Conservation (phyloP, 2,113 vertebrate genomes). For the Emydocephalus ijimae region DNA sequence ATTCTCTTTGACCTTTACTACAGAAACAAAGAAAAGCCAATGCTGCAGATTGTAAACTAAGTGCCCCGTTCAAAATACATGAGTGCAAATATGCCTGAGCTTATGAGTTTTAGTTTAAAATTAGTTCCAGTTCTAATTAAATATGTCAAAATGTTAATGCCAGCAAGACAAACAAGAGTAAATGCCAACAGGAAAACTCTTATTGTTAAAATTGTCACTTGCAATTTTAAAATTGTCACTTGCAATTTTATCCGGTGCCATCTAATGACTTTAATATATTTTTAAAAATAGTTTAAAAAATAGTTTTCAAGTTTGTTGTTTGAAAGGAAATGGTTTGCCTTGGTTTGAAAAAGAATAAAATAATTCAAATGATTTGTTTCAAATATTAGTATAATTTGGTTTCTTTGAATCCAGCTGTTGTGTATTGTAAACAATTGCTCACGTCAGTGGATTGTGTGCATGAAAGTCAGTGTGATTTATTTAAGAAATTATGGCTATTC, state of each 20-base stretch:
- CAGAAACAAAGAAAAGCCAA: conserved; percentile 36
- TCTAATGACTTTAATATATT: neutral
- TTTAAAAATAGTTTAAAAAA: neutral
- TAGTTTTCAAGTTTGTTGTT: too few species aligned
- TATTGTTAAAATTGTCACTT: neutral
- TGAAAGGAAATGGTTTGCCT: neutral
- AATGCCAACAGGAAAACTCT: neutral
- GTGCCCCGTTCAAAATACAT: conserved; percentile 21
- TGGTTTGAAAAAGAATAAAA: neutral
- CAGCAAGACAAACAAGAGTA: neutral
- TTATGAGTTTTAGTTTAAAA: conserved; percentile 4
- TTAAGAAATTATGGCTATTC: neutral
- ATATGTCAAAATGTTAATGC: neutral
- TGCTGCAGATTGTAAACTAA: neutral
- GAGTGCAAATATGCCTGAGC: conserved; percentile 12
- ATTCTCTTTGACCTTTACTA: neutral
- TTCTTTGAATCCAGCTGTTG: neutral
- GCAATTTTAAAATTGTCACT: neutral
- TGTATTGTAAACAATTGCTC: neutral
- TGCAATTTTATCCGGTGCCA: neutral
- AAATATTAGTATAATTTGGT: neutral
- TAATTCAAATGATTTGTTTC: neutral
- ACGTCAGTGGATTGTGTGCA: neutral
- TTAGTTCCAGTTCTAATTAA: neutral
- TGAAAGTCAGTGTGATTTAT: neutral